Evolutionary conservation across 1,140 invertebrate species (phyloP), one percentile per base, ranked within the genome.

Genomic region (Atopsyche davidsoni): DNA sequence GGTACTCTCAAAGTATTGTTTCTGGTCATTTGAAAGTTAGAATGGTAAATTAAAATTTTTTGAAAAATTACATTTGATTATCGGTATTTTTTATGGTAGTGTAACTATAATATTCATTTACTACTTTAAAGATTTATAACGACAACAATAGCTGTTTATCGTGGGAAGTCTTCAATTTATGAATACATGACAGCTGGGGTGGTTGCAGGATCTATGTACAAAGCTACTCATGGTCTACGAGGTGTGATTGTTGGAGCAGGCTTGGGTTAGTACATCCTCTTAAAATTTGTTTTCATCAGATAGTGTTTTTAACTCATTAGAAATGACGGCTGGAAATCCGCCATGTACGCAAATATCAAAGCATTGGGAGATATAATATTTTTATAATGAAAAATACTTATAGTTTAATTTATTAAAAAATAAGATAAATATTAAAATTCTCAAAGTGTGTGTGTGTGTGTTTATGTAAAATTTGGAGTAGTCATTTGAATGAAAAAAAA

Each of bases 131-230:
- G 84, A 59, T 64, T 73, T 34, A 62, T 79, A 44, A 67, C 78
- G 9, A 81, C 80, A 14, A 61, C 65, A n/a, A 66, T 86, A 14
- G 75, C 81, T 7, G 73, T 78, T 1, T 87, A 87, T 60, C 64
- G 78, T 49, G 78, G 77, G 16, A 79, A 83, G 58, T 75, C 75
- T 25, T 78, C 81, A 1, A 54, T 87, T 14, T 48, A 79, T 10
- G 82, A 87, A 60, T 85, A 83, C 67, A 57, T 78, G 1, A 59
- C 64, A 13, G 83, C 78, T 2, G 86, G 84, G 18, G 63, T 69
- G 0, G 4, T 80, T 2, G 77, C 82, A 1, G 86, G 86, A 13
- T 65, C 65, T 3, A 1, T 81, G 18, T 85, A 80, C 60, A 84
- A 80, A 68, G 64, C 76, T 17, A 69, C 75, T 51, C 58, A 82